phyloP scores from a whole-genome alignment of 2,797 vertebrate species.

The Eulemur rubriventer region DNA sequence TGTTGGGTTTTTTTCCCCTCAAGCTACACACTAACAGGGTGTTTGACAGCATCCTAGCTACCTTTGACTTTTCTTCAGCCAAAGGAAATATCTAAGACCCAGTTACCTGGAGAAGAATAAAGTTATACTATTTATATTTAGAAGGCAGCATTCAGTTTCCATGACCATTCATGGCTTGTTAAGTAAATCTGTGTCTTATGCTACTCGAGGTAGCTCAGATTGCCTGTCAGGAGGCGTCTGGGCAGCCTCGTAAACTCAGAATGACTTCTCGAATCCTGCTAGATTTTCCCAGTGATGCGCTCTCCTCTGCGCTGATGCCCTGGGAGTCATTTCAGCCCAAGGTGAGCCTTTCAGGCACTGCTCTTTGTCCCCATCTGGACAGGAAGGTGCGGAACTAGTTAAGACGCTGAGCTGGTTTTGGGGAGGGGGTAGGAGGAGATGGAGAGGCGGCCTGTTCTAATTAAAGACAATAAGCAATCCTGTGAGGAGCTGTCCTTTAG shows the following conservation, averaged over 20 bases:
- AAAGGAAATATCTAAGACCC: constrained; percentile 50
- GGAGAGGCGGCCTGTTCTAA: constrained; percentile 16
- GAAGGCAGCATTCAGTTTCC: constrained; percentile 56
- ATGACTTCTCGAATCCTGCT: constrained; percentile 58
- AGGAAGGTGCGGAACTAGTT: neutral
- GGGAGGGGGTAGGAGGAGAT: neutral
- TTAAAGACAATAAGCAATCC: constrained; percentile 43
- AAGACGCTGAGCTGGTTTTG: neutral
- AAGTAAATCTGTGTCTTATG: constrained; percentile 45
- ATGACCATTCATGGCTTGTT: constrained; percentile 52
- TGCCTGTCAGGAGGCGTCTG: constrained; percentile 64
- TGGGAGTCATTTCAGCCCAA: constrained; percentile 48
- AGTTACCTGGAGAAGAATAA: constrained; percentile 60
- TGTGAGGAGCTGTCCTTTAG: constrained; percentile 11
- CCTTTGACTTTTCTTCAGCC: constrained; percentile 62
- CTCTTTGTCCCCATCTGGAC: constrained; percentile 11
- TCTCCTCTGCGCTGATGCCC: constrained; percentile 40
- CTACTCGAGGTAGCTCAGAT: constrained; percentile 50
- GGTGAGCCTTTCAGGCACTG: constrained; percentile 49
- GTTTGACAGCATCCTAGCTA: constrained; percentile 1
- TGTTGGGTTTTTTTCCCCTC: neutral
- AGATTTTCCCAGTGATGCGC: constrained; percentile 28
- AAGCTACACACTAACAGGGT: constrained; percentile 35
- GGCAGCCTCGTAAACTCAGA: constrained; percentile 59
- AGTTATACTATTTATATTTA: constrained; percentile 61